These are phyloP conservation scores for Morone saxatilis DNA, from an alignment of 2,113 vertebrate species.

Conservation along the genomic window DNA sequence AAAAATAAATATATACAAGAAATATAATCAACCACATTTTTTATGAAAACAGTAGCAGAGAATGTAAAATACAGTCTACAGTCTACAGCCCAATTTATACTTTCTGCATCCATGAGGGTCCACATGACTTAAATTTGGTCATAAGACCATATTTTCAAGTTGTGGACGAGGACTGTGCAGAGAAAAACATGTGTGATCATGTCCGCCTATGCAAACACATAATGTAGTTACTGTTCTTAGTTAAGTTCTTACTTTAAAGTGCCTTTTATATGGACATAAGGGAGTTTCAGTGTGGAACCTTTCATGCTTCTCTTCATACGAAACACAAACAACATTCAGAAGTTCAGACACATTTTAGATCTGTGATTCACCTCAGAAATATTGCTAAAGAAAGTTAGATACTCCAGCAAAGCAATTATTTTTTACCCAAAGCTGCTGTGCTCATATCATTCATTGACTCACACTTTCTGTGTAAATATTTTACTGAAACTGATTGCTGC, in stretches of 20 bases:
- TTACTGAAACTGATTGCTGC: constrained; percentile 3
- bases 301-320: not conserved
- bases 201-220: too few species aligned
- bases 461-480: not conserved
- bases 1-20: not conserved
- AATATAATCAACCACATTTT: not conserved
- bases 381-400: not conserved
- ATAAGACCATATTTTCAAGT: not conserved
- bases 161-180: too few species aligned
- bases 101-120: not conserved
- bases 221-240: too few species aligned
- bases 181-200: too few species aligned
- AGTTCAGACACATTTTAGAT: not conserved
- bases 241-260: not conserved
- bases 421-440: not conserved
- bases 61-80: not conserved
- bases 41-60: too few species aligned
- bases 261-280: not conserved
- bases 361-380: not conserved
- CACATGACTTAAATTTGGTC: not conserved
- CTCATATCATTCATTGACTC: not conserved
- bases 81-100: too few species aligned
- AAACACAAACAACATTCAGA: not conserved
- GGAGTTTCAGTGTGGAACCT: not conserved
- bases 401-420: not conserved